Conservation (phyloP, 1,140 invertebrate genomes). For the Drosophila santomea region DNA sequence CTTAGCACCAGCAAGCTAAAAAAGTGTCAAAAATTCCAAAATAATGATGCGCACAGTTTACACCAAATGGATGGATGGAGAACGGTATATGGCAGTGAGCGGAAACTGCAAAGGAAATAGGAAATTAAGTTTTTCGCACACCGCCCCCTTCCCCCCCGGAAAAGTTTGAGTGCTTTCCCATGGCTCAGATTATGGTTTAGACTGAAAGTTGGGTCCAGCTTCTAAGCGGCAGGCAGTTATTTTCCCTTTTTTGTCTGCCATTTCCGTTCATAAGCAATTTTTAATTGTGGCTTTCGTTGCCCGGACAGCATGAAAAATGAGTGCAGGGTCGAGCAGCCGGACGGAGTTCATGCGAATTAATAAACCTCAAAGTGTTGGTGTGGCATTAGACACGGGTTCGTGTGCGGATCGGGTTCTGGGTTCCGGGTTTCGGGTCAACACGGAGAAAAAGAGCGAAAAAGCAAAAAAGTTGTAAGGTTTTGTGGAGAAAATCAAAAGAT, state of each 20-base stretch:
- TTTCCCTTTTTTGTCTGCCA: slow-evolving; percentile 45
- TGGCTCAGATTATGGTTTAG: slow-evolving; percentile 36
- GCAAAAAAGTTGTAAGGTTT: neutral
- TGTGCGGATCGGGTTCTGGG: neutral
- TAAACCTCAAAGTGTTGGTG: slow-evolving; percentile 66
- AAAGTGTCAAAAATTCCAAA: slow-evolving; percentile 82
- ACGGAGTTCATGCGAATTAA: slow-evolving; percentile 79
- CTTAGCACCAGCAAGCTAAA: slow-evolving; percentile 67
- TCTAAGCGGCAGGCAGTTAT: neutral
- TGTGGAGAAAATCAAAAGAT: neutral
- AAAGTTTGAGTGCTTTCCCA: slow-evolving; percentile 64
- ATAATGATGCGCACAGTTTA: slow-evolving; percentile 80
- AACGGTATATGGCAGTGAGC: slow-evolving; percentile 3
- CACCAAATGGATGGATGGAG: slow-evolving; percentile 60
- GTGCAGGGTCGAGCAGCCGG: slow-evolving; percentile 40
- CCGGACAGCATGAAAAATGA: slow-evolving; percentile 73
- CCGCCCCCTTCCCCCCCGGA: neutral
- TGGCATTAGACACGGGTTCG: slow-evolving; percentile 32
- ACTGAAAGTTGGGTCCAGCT: slow-evolving; percentile 21
- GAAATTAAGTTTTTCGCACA: slow-evolving; percentile 72
- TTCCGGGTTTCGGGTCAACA: slow-evolving; percentile 8
- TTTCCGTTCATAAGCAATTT: slow-evolving; percentile 81
- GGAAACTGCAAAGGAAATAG: slow-evolving; percentile 57
- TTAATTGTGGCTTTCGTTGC: slow-evolving; percentile 76
- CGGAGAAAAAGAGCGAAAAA: neutral